Conservation (phyloP, 1,140 invertebrate genomes). For the Dendroctonus valens region DNA sequence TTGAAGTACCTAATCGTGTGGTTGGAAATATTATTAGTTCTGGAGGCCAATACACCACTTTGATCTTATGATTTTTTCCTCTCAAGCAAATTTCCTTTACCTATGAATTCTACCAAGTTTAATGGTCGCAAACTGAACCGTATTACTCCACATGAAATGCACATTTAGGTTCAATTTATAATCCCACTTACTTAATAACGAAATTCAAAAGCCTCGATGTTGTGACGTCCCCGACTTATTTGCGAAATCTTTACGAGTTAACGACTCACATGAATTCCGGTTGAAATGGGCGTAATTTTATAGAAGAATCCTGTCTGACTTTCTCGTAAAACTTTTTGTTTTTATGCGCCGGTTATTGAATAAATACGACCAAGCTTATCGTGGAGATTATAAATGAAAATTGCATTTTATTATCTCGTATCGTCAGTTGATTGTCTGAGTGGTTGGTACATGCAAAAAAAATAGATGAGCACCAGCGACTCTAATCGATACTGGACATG, state of each 20-base stretch:
- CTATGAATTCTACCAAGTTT: neutral
- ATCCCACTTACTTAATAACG: slow-evolving; percentile 25
- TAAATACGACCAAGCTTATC: too few relatives aligned
- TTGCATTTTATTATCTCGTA: too few relatives aligned
- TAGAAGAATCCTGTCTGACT: slow-evolving; percentile 9
- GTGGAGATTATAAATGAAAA: too few relatives aligned
- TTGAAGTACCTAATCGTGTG: too few relatives aligned
- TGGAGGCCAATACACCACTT: too few relatives aligned
- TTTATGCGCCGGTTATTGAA: neutral
- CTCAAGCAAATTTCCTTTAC: too few relatives aligned
- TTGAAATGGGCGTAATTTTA: slow-evolving; percentile 16
- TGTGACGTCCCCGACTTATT: slow-evolving; percentile 14
- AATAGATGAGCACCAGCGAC: too few relatives aligned
- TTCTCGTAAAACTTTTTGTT: slow-evolving; percentile 16
- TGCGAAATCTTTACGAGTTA: slow-evolving; percentile 19
- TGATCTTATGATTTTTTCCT: too few relatives aligned
- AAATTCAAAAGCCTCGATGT: slow-evolving; percentile 18
- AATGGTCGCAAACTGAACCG: neutral
- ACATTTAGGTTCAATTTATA: slow-evolving; percentile 16
- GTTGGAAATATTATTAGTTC: too few relatives aligned
- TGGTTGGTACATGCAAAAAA: too few relatives aligned
- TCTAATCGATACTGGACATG: too few relatives aligned
- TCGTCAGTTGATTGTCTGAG: too few relatives aligned
- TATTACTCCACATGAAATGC: slow-evolving; percentile 1
- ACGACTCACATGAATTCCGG: slow-evolving; percentile 18